Base-by-base conservation (phyloP, 2,797 vertebrate genomes). In the Urocyon cinereoargenteus region DNA sequence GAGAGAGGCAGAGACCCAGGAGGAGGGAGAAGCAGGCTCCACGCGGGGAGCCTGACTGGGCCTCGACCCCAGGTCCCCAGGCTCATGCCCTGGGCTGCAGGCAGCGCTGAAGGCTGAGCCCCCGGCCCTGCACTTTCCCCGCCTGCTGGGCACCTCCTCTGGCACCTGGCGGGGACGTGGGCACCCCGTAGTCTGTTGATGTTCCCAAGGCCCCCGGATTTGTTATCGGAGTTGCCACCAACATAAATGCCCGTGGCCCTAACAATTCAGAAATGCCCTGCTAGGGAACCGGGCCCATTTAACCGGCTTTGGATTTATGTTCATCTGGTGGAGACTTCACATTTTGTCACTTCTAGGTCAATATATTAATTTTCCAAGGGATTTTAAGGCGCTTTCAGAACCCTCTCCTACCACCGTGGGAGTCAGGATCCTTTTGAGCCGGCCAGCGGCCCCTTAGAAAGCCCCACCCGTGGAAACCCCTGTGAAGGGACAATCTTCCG, bases 111-210 rank as follows among this genome's bases (percentile, higher is more conserved):
- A 45, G 40, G 40, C 40, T 45, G 40, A 45, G 40, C 40, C 40
- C 40, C 40, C 7, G 6, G 6, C 40, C 40, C 40, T 45, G 40
- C 40, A 45, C 40, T 45, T 45, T 45, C 40, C 40, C 40, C 1
- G 40, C 40, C 40, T 45, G 40, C 40, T 45, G 40, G 40, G 40
- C 40, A 45, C 40, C 40, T 45, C 40, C 40, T 45, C 40, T 45
- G 40, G 40, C 6, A 98, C 98, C 97, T 96, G 96, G 97, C 97
- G 97, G 97, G 98, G 98, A 98, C 97, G 98, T 98, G 98, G 99
- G 98, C 95, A 98, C 83, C 98, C 98, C 96, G 97, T 98, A 98
- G 98, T 98, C 98, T 98, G 98, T 98, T 98, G 98, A 98, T 98
- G 93, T 98, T 98, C 98, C 98, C 97, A 57, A 96, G 81, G 91